Base-by-base conservation (phyloP, 2,797 vertebrate species). In the Manis crassicaudata region DNA sequence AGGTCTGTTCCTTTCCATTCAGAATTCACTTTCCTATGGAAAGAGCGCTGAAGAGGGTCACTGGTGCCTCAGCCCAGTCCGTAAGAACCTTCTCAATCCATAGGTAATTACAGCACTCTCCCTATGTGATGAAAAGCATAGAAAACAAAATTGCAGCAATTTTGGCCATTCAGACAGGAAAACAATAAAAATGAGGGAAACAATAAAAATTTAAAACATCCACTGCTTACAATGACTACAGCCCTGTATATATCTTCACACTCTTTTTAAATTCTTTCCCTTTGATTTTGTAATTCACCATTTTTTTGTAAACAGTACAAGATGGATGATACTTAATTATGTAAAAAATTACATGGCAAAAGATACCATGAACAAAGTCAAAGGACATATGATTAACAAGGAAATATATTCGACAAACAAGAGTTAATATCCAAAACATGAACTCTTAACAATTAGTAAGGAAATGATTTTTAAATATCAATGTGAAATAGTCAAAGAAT, bases 401-500 rank as follows among this genome's bases (percentile, higher is more conserved):
- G 27, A 88, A 82, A 73, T 52, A 60, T 5, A 82, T 89, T 60
- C 37, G 40, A 68, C 83, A 73, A 68, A 90, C 60, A 40, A 81
- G 65, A 80, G 21, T 23, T 75, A 67, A 95, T 29, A 52, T 32
- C 27, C 4, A 54, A 29, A 50, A 40, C 23, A 46, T 2, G 85
- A 83, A 32, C 32, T 3, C 35, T 27, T 65, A 58, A 92, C 70
- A 86, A 76, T 27, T 56, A 37, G 20, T 58, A 25, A 65, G 46
- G 76, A 91, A 94, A 73, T 37, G 6, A 65, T 32, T 88, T 96
- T 43, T 7, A 62, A 81, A 73, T 82, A 20, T 94, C n/a, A 73
- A 3, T 37, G 35, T 13, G 58, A 94, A 35, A 43, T 73, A 70
- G 35, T 54, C 9, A 43, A 83, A 43, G 37, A 88, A 37, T 23